phyloP scores from a whole-genome alignment of 1,140 invertebrate genomes.

The Stegodyphus dumicola region DNA sequence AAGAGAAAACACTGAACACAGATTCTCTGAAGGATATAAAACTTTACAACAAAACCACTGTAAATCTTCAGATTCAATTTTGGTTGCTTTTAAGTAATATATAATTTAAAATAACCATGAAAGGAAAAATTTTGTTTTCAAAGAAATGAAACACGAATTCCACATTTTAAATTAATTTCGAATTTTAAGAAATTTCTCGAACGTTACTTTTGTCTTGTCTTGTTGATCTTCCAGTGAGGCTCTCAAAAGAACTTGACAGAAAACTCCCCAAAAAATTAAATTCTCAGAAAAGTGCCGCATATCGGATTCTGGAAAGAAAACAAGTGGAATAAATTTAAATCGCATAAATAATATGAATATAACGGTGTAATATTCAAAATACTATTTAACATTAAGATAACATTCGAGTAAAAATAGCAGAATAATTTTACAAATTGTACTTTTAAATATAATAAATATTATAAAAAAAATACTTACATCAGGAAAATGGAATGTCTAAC shows the following conservation, averaged over 20 bases:
- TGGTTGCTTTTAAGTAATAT: neutral
- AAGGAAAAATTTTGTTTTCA: neutral
- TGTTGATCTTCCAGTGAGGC: conserved; percentile 22
- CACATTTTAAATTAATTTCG: neutral
- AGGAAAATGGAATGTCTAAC: neutral
- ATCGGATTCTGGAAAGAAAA: neutral
- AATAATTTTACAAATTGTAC: neutral
- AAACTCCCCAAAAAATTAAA: conserved; percentile 10
- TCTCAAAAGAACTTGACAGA: neutral
- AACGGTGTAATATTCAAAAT: neutral
- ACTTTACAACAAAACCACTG: neutral
- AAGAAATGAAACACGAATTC: neutral
- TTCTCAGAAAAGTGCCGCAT: neutral
- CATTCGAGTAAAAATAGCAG: neutral
- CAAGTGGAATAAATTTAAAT: neutral
- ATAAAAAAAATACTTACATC: neutral
- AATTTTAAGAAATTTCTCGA: neutral
- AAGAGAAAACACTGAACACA: no score
- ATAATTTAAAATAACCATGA: neutral
- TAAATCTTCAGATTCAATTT: neutral
- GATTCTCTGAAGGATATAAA: no score
- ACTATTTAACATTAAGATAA: neutral
- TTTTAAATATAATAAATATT: neutral
- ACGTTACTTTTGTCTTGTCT: conserved; percentile 15
- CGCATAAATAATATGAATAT: neutral